Evolutionary conservation across 2,113 vertebrate genomes (phyloP).

Genomic region (Pardalotus punctatus): DNA sequence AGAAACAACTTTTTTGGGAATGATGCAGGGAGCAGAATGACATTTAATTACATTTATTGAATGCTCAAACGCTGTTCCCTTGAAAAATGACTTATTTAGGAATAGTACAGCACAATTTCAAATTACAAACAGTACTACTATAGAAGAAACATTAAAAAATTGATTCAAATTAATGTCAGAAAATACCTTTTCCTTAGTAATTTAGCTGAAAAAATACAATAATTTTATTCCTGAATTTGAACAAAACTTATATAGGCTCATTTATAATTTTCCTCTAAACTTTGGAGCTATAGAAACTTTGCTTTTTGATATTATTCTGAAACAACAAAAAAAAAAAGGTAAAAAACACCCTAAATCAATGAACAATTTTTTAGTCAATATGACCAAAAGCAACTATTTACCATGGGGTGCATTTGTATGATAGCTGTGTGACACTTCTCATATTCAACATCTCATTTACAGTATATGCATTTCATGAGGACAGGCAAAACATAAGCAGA

Average conservation of each 20-base stretch:
- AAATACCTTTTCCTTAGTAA: background rate
- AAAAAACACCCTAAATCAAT: background rate
- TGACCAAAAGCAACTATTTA: background rate
- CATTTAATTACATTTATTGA: constrained; percentile 6
- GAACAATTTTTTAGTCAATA: background rate
- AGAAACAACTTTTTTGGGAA: background rate
- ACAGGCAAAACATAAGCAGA: background rate
- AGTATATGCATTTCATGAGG: background rate
- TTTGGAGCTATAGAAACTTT: background rate
- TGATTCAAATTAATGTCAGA: background rate
- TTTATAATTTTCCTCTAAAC: background rate
- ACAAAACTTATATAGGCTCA: background rate
- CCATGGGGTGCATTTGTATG: background rate
- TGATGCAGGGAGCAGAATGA: background rate
- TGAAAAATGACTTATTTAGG: background rate
- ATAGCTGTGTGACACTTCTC: background rate
- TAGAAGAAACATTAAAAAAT: background rate
- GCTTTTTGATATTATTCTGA: background rate
- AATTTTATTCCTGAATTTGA: background rate
- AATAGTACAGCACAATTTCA: background rate
- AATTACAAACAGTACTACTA: background rate
- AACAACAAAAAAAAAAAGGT: background rate
- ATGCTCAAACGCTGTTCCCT: background rate
- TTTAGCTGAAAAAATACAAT: background rate
- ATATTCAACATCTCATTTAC: background rate